Percentiles rank a stretch among this genome's conserved stretches.
phyloP scores from a whole-genome alignment of 2,888 invertebrate genomes.

The Mesorhabditis belari region DNA sequence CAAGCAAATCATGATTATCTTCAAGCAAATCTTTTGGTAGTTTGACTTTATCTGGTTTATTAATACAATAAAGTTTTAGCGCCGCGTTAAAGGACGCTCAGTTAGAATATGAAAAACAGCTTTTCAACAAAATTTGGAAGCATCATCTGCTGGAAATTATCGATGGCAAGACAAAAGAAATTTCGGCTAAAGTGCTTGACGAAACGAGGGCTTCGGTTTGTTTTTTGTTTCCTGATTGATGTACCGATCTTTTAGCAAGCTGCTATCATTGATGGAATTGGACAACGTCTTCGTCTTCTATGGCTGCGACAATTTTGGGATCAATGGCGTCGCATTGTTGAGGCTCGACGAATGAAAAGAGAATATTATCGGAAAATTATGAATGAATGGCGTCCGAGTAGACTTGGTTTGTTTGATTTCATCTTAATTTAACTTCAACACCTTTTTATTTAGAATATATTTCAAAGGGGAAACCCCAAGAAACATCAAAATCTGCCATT shows the following conservation, averaged over 20 bases:
- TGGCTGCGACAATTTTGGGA: constrained; percentile 35
- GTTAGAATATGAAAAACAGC: background rate
- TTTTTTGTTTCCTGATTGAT: background rate
- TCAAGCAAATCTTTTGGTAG: background rate
- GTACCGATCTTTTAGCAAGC: background rate
- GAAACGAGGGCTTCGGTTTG: background rate
- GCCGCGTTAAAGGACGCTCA: background rate
- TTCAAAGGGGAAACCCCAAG: no score
- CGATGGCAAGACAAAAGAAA: background rate
- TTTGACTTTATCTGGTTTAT: background rate
- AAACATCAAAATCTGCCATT: no score
- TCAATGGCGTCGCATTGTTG: constrained; percentile 22
- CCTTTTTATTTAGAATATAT: no score
- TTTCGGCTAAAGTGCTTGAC: background rate
- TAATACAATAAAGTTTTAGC: background rate
- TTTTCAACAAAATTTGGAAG: background rate
- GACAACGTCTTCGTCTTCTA: constrained; percentile 5
- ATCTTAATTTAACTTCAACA: no score
- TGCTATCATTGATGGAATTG: background rate
- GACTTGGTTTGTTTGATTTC: no score
- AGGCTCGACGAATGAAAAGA: constrained; percentile 9
- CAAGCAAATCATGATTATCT: background rate
- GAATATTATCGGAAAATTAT: no score
- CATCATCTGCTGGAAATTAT: background rate
- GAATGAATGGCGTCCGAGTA: no score